Base-by-base conservation (phyloP, 2,888 invertebrate genomes). In the Merodon equestris region DNA sequence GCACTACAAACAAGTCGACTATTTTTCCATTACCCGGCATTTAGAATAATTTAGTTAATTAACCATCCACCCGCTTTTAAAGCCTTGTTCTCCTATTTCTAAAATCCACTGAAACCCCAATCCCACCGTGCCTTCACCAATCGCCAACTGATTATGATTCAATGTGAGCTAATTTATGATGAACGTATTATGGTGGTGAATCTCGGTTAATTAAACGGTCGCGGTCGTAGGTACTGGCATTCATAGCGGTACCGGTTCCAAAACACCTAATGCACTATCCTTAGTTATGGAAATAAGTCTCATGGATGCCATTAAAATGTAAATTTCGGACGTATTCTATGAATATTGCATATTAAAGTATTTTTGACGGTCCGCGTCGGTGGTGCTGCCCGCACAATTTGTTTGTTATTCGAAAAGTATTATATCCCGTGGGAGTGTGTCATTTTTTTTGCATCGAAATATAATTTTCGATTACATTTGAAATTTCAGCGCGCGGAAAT, bases 191-290 rank as follows among this genome's bases (percentile, higher is more conserved):
- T 27, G 38, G 58, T 70, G n/a, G 19, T 57, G 76, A 72, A 72
- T 77, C 76, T 57, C 61, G 60, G 56, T 72, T 77, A 77, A 73
- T 77, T 77, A 77, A 77, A 77, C 57, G 60, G 56, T 18, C 50
- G 47, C 34, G 34, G 12, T 34, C 14, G n/a, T 48, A n/a, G 17
- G 45, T 34, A 67, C 45, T 40, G 27, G 27, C 2, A 27, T 27
- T 27, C n/a, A 27, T 27, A 27, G 27, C 7, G 27, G n/a, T n/a
- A n/a, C n/a, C 7, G 7, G 27, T 27, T 27, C 27, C 47, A 67
- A 73, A 73, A 40, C 51, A 60, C 66, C n/a, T 48, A 18, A 40
- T 57, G 42, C 9, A n/a, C 19, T 74, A 50, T 63, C 63, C 63
- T 68, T 42, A 44, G 57, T 51, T 68, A 61, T 51, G 50, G 38